These are phyloP conservation scores for Notoglanidium macrostoma DNA, from an alignment of 2,797 vertebrate species.

Conservation along the genomic window DNA sequence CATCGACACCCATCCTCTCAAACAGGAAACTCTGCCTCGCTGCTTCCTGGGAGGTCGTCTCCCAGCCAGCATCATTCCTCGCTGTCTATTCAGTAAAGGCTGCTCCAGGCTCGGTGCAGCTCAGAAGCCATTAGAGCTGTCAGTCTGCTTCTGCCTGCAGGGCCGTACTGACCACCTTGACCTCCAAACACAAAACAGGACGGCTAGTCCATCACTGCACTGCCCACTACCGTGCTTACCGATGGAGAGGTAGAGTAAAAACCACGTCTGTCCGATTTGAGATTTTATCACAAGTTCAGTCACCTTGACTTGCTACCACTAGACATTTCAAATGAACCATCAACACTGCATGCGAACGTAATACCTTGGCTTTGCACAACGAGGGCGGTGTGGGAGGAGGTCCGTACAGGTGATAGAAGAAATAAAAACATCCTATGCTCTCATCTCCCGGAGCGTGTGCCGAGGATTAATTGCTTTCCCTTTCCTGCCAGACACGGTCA, in stretches of 20 bases:
- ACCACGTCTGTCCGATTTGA: neutral
- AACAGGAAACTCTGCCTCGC: conserved; percentile 20
- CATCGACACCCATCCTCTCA: neutral
- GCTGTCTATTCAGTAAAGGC: conserved; percentile 13
- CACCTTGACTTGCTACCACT: conserved; percentile 1
- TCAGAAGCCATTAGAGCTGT: conserved; percentile 25
- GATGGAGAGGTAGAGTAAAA: neutral
- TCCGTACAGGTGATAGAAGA: conserved; percentile 56
- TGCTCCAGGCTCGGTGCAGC: conserved; percentile 9
- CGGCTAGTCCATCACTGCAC: neutral
- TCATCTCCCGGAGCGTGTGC: conserved; percentile 57
- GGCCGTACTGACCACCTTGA: conserved; percentile 7
- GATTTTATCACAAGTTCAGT: neutral
- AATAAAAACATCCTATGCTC: conserved; percentile 51
- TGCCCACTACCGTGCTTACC: neutral
- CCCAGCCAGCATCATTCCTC: conserved; percentile 31
- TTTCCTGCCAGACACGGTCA: conserved; percentile 65
- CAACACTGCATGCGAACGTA: neutral
- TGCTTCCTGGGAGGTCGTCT: conserved; percentile 37
- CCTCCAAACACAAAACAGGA: conserved; percentile 24
- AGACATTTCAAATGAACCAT: neutral
- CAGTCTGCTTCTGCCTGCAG: conserved; percentile 22
- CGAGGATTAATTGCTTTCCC: conserved; percentile 70
- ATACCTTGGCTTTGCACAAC: neutral
- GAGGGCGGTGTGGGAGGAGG: neutral